Evolutionary conservation across 2,113 vertebrate species (phyloP), one percentile per base, ranked within the genome.

Genomic region (Phoenicopterus ruber): DNA sequence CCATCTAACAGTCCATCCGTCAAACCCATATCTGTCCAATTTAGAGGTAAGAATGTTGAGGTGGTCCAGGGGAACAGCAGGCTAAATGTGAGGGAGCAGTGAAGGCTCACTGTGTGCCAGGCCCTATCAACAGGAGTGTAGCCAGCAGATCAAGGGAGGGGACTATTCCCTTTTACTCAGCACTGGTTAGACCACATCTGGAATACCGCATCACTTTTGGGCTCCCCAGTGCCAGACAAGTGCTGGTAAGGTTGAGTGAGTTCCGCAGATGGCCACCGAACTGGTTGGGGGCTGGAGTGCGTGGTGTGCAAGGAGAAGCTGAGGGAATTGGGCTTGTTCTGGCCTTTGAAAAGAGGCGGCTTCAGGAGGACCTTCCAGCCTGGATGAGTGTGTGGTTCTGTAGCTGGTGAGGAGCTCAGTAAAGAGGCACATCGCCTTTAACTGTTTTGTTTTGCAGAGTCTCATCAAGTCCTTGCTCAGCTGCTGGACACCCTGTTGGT

Each of bases 381-480:
- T 4, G 25, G 11, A 7, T 72, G 40, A 25, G 7, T 34, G 25
- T 86, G 38, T 58, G 36, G 11, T 49, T 58, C 46, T 65, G 32
- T 40, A 36, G 71, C 28, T 66, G 31, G 10, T 46, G 21, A 50
- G 34, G 31, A 92, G 26, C 46, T 91, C 36, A 57, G 34, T 14
- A 8, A 7, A 59, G 58, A 34, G 25, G 1, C 24, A 7, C 0
- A 0, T 1, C 54, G 17, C 66, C n/a, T 95, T 82, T 82, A 66
- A 6, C 67, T 70, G 26, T 18, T 77, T 32, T 80, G 32, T 88
- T 93, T 96, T 87, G 58, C 96, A 99, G 99, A 99, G 96, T 99
- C 99, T 62, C 99, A 99, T 90, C 99, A 99, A 96, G 99, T 99
- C 62, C 97, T 99, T 5, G 99, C 99, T 32, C 99, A 99, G 96